Conservation (phyloP, 2,888 invertebrate species). For the Carabus problematicus region DNA sequence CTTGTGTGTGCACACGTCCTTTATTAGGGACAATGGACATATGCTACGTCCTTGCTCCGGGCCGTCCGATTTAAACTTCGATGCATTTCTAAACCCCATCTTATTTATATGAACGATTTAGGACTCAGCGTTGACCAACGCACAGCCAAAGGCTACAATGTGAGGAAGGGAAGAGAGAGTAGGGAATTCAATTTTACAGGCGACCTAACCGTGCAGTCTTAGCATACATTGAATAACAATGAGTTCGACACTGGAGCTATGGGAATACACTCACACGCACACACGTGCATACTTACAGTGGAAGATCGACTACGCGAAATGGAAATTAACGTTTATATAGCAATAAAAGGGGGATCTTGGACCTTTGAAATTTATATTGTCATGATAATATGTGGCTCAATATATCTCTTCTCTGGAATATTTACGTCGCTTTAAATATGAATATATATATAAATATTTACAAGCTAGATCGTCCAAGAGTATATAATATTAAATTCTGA, state of each 20-base stretch:
- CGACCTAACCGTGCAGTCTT: slow-evolving; percentile 15
- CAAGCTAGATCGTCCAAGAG: slow-evolving; percentile 3
- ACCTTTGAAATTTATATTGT: slow-evolving; percentile 10
- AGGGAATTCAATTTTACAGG: slow-evolving; percentile 19
- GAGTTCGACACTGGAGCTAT: slow-evolving; percentile 54
- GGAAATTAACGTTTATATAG: slow-evolving; percentile 11
- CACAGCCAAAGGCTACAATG: not conserved
- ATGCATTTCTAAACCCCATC: too few relatives aligned
- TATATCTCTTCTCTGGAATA: slow-evolving; percentile 15
- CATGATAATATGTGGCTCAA: slow-evolving; percentile 19
- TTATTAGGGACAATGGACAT: slow-evolving; percentile 6
- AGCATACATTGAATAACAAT: slow-evolving; percentile 27
- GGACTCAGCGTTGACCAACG: not conserved
- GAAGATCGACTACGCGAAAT: slow-evolving; percentile 59
- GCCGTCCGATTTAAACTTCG: too few relatives aligned
- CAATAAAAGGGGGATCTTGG: not conserved
- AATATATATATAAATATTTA: slow-evolving; percentile 25
- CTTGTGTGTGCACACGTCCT: slow-evolving; percentile 5
- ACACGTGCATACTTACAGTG: slow-evolving; percentile 58
- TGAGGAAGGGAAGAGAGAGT: too few relatives aligned
- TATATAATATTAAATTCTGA: slow-evolving; percentile 18
- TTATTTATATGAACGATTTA: slow-evolving; percentile 21
- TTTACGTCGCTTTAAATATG: slow-evolving; percentile 20
- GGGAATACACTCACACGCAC: slow-evolving; percentile 61
- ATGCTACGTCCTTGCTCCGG: not conserved